Percentiles rank a stretch among this genome's conserved stretches.
Conservation (phyloP, 2,113 vertebrate species). For the Synchiropus splendidus region DNA sequence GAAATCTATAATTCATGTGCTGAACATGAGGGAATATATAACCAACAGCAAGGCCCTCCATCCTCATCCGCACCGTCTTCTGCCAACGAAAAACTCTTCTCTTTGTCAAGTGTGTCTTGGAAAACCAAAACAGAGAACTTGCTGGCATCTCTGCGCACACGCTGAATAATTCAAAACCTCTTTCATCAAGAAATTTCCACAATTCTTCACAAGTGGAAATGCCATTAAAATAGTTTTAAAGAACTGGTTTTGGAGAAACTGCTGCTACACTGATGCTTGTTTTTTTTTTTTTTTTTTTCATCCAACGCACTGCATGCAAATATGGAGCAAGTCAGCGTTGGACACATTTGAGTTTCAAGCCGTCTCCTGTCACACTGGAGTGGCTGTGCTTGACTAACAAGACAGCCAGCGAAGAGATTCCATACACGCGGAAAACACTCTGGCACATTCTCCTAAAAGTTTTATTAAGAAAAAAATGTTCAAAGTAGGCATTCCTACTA, state of each 20-base stretch:
- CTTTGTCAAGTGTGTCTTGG: conserved; percentile 41
- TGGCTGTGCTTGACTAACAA: conserved; percentile 19
- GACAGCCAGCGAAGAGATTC: too few relatives aligned
- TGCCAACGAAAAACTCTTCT: conserved; percentile 15
- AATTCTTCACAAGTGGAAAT: background rate
- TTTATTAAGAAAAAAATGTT: too few relatives aligned
- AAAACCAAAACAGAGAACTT: conserved; percentile 25
- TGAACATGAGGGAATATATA: conserved; percentile 40
- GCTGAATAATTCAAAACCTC: conserved; percentile 33
- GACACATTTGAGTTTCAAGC: conserved; percentile 17
- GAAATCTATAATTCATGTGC: conserved; percentile 59
- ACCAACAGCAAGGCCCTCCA: conserved; percentile 27
- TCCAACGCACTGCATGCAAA: conserved; percentile 12
- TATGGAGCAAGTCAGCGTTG: conserved; percentile 9
- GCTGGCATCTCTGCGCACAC: conserved; percentile 12
- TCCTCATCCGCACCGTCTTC: conserved; percentile 35
- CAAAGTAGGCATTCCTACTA: too few relatives aligned
- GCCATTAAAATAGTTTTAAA: too few relatives aligned
- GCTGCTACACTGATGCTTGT: too few relatives aligned
- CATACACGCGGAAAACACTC: too few relatives aligned
- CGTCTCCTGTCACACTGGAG: conserved; percentile 20
- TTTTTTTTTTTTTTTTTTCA: too few relatives aligned
- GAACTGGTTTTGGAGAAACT: too few relatives aligned
- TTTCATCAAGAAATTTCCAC: too few relatives aligned
- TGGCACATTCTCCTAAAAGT: too few relatives aligned